phyloP scores from a whole-genome alignment of 2,113 vertebrate species.

The Megaleporinus macrocephalus region DNA sequence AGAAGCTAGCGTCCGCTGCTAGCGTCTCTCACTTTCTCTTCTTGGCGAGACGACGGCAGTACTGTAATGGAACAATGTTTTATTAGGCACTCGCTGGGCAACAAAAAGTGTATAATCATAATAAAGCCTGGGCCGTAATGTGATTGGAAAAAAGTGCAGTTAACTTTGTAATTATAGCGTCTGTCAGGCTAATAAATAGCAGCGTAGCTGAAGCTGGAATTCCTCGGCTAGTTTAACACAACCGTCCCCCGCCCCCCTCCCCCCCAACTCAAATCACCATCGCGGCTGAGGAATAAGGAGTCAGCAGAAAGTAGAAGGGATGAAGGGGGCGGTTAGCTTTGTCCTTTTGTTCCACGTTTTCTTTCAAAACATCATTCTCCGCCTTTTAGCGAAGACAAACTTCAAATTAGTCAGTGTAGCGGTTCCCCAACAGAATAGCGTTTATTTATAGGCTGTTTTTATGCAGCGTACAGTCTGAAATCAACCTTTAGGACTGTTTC shows the following conservation, averaged over 20 bases:
- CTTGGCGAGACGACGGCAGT: slow-evolving; percentile 58
- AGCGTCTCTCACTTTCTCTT: slow-evolving; percentile 34
- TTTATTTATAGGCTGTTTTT: too few relatives aligned
- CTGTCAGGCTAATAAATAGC: slow-evolving; percentile 68
- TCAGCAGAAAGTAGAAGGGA: slow-evolving; percentile 41
- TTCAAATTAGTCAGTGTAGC: not conserved
- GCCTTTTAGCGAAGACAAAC: not conserved
- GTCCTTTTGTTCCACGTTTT: slow-evolving; percentile 16
- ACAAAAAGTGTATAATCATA: slow-evolving; percentile 68
- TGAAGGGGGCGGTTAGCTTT: slow-evolving; percentile 53
- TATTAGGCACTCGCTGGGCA: slow-evolving; percentile 66
- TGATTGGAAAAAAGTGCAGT: slow-evolving; percentile 68
- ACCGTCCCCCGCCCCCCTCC: not conserved
- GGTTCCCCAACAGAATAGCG: not conserved
- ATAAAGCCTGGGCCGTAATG: slow-evolving; percentile 69
- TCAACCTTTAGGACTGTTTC: too few relatives aligned
- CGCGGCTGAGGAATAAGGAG: slow-evolving; percentile 64
- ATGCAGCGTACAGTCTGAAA: too few relatives aligned
- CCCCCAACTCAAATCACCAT: too few relatives aligned
- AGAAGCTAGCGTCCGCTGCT: slow-evolving; percentile 44
- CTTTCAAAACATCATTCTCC: too few relatives aligned
- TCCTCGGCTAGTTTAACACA: slow-evolving; percentile 57
- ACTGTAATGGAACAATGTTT: slow-evolving; percentile 67
- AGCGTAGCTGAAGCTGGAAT: slow-evolving; percentile 50
- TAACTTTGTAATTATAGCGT: slow-evolving; percentile 75